These are phyloP conservation scores for Condylura cristata DNA, from an alignment of 2,113 vertebrate genomes.

Conservation along the genomic window DNA sequence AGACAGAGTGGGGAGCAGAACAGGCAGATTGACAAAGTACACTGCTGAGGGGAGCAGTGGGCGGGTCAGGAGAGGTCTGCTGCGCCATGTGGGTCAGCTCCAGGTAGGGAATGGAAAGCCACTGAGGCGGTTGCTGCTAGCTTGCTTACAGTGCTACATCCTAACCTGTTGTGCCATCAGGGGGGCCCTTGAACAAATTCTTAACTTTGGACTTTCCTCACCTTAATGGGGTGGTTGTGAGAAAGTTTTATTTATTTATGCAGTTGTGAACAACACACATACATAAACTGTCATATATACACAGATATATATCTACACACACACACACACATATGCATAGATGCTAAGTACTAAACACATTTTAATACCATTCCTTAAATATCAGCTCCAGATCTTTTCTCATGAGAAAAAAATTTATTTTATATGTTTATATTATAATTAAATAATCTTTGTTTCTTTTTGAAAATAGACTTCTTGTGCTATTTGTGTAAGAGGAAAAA, in stretches of 20 bases:
- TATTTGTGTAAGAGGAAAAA: constrained; percentile 65
- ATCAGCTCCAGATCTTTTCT: constrained; percentile 2
- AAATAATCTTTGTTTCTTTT: not conserved
- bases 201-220: not conserved
- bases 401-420: constrained; percentile 44
- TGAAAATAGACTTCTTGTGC: constrained; percentile 65
- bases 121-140: no score
- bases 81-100: no score
- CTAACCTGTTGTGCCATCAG: no score
- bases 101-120: no score
- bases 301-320: not conserved
- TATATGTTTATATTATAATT: constrained; percentile 21
- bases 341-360: not conserved
- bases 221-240: not conserved
- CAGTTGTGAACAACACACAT: not conserved
- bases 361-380: not conserved
- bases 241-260: constrained; percentile 26
- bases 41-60: no score
- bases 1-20: no score
- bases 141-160: no score
- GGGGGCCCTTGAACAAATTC: not conserved
- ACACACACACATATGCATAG: no score
- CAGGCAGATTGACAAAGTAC: no score
- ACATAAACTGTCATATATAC: not conserved
- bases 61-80: no score